Conservation (phyloP, 1,140 invertebrate genomes). For the Drusus annulatus region DNA sequence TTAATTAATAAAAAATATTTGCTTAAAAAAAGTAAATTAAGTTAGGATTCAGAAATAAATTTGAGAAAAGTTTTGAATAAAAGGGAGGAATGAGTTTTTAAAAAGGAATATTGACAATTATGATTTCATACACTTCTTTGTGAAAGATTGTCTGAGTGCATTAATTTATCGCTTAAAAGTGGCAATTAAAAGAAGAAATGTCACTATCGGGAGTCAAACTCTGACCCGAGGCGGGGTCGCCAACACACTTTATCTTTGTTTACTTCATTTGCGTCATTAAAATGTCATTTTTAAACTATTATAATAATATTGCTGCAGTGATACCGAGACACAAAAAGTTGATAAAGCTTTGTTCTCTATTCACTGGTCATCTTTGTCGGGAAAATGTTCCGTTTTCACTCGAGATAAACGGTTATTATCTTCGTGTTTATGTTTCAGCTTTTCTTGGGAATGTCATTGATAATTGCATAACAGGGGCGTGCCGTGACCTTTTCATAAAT, state of each 20-base stretch:
- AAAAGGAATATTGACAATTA: background rate
- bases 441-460: background rate
- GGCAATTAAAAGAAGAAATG: slow-evolving; percentile 36
- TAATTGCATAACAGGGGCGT: background rate
- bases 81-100: too few relatives aligned
- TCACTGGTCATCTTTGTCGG: background rate
- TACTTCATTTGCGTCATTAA: slow-evolving; percentile 56
- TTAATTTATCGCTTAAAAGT: slow-evolving; percentile 1
- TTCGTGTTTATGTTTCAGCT: background rate
- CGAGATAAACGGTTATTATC: background rate
- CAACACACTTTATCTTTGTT: slow-evolving; percentile 52
- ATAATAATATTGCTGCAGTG: slow-evolving; percentile 7
- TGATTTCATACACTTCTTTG: background rate
- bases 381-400: background rate
- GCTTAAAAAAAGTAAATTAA: too few relatives aligned
- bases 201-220: slow-evolving; percentile 35
- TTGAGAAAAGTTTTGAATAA: too few relatives aligned
- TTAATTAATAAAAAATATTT: too few relatives aligned
- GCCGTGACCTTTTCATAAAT: background rate
- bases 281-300: slow-evolving; percentile 49
- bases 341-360: background rate
- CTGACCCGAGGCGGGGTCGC: slow-evolving; percentile 49
- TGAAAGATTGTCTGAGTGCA: background rate
- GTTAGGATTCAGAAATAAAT: too few relatives aligned
- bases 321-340: background rate